These are phyloP conservation scores for Magallana angulata DNA, from an alignment of 1,140 invertebrate genomes.

Conservation along the genomic window DNA sequence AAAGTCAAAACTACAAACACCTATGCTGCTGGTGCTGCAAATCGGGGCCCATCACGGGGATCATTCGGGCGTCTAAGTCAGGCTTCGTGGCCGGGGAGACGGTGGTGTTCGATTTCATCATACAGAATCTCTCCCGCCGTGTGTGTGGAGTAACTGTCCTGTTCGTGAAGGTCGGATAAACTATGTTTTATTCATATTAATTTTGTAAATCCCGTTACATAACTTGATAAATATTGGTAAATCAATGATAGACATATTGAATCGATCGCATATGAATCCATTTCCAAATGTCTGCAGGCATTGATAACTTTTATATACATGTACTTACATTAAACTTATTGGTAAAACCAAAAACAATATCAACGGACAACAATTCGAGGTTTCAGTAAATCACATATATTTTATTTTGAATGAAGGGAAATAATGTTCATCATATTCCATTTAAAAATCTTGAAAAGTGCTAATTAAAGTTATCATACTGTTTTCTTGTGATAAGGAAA, in stretches of 20 bases:
- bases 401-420: too few relatives aligned
- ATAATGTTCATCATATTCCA: too few relatives aligned
- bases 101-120: background rate
- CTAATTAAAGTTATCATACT: too few relatives aligned
- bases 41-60: background rate
- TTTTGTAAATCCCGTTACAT: background rate
- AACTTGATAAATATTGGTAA: too few relatives aligned
- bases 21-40: slow-evolving; percentile 13
- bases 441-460: too few relatives aligned
- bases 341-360: too few relatives aligned
- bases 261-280: too few relatives aligned
- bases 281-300: too few relatives aligned
- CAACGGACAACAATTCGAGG: too few relatives aligned
- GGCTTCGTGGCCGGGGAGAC: background rate
- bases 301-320: too few relatives aligned
- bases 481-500: background rate
- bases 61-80: background rate
- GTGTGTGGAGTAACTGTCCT: background rate
- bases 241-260: background rate
- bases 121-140: background rate
- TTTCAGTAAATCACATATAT: too few relatives aligned
- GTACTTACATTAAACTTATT: too few relatives aligned
- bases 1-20: slow-evolving; percentile 14
- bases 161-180: background rate
- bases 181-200: background rate